These are phyloP conservation scores for Linepithema humile DNA, from an alignment of 1,140 invertebrate species.

Conservation along the genomic window DNA sequence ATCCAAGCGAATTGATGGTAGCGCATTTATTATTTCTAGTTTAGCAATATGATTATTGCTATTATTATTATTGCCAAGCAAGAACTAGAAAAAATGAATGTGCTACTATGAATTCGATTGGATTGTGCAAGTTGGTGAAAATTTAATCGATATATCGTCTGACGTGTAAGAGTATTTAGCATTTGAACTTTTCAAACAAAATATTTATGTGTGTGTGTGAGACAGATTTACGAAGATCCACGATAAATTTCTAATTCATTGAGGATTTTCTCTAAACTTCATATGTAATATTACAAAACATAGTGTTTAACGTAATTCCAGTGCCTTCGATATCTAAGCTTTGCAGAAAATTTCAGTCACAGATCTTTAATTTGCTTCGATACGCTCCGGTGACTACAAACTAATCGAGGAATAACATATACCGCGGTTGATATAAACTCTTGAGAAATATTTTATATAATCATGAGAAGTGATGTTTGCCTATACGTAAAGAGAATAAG, in stretches of 20 bases:
- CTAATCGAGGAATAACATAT: not conserved
- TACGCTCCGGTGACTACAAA: not conserved
- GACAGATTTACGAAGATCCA: not conserved
- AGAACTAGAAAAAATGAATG: too few species aligned
- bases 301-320: not conserved
- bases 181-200: not conserved
- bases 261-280: not conserved
- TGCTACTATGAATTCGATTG: too few species aligned
- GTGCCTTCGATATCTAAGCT: not conserved
- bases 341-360: not conserved
- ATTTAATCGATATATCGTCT: not conserved
- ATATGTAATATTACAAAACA: constrained; percentile 1
- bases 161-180: not conserved
- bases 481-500: not conserved
- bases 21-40: not conserved
- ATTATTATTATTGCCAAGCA: too few species aligned
- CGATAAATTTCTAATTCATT: not conserved
- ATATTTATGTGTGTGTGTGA: too few species aligned
- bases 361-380: not conserved
- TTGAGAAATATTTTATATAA: constrained; percentile 15
- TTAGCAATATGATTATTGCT: too few species aligned
- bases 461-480: not conserved
- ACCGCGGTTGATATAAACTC: not conserved
- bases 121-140: not conserved
- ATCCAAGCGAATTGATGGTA: not conserved